phyloP scores from a whole-genome alignment of 2,797 vertebrate species.

The Chloroceryle amazona region DNA sequence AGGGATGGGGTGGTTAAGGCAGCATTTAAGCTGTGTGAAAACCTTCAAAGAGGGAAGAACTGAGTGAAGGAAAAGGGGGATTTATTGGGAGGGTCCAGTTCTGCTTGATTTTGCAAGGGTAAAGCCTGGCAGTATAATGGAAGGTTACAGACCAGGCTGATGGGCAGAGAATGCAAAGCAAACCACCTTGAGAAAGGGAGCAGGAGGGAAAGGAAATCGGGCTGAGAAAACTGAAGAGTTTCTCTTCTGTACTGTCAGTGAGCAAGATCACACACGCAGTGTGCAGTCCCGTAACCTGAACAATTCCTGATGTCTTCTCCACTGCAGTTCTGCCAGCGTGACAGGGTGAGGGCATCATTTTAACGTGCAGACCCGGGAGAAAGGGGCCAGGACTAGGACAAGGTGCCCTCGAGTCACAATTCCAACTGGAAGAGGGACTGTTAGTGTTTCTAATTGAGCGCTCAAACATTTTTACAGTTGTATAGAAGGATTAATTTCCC shows the following conservation, averaged over 20 bases:
- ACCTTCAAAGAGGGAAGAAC: neutral
- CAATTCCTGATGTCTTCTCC: neutral
- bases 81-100: neutral
- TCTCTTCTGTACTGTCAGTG: neutral
- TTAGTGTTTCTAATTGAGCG: conserved; percentile 55
- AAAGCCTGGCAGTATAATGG: neutral
- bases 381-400: conserved; percentile 25
- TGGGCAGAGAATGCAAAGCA: neutral
- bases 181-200: neutral
- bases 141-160: neutral
- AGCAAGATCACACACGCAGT: neutral
- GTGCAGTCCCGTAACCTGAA: neutral
- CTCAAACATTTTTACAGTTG: conserved; percentile 54
- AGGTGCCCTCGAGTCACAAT: conserved; percentile 45
- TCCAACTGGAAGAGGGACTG: conserved; percentile 3
- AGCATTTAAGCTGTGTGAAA: neutral
- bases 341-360: conserved; percentile 19
- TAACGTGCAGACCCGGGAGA: conserved; percentile 1
- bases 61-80: neutral
- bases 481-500: conserved; percentile 64
- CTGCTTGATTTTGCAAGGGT: neutral
- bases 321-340: neutral
- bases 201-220: neutral
- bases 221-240: neutral
- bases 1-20: neutral